phyloP scores from a whole-genome alignment of 2,113 vertebrate species.

The Procapra przewalskii region DNA sequence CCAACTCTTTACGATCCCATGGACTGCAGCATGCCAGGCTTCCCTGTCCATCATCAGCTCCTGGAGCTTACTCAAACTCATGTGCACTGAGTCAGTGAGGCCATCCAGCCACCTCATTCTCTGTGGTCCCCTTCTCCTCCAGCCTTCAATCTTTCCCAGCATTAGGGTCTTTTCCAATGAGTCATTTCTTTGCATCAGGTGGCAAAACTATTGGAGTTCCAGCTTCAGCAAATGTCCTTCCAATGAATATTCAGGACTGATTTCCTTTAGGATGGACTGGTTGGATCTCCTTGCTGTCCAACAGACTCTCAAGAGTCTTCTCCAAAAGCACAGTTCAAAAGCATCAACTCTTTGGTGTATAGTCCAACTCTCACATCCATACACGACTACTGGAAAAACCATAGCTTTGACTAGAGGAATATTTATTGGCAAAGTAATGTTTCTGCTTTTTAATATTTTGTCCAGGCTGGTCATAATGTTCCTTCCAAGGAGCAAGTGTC shows the following conservation, averaged over 20 bases:
- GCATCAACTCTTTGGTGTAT: neutral
- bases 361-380: neutral
- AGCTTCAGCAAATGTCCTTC: neutral
- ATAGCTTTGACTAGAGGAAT: neutral
- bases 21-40: neutral
- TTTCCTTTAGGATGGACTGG: neutral
- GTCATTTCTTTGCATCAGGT: neutral
- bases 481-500: neutral
- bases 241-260: neutral
- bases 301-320: neutral
- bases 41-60: neutral
- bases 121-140: neutral
- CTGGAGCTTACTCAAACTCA: neutral
- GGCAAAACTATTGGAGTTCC: neutral
- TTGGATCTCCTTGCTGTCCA: neutral
- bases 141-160: neutral
- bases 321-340: neutral
- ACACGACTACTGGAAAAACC: neutral
- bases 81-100: neutral
- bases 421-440: neutral
- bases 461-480: neutral
- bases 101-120: neutral
- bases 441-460: neutral
- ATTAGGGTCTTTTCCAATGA: neutral
- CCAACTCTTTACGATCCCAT: neutral